These are phyloP conservation scores for Argentina silus DNA, from an alignment of 2,797 vertebrate genomes.

Conservation along the genomic window DNA sequence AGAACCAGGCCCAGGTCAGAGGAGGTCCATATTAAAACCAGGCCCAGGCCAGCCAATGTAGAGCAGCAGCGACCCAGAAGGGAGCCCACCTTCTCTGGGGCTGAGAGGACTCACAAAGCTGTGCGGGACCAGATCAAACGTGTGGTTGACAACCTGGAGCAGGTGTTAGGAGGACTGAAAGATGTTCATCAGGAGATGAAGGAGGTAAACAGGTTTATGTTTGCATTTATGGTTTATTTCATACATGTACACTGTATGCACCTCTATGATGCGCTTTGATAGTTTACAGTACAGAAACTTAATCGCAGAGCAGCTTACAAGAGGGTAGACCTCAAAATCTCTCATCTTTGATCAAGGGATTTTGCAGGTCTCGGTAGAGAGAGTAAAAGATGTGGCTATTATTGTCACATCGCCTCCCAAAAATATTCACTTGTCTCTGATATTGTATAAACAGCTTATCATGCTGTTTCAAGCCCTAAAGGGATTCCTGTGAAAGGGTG, in stretches of 20 bases:
- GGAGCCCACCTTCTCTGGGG: slow-evolving; percentile 26
- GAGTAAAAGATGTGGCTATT: neutral
- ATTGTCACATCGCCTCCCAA: neutral
- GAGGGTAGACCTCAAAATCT: no score
- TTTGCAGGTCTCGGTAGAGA: neutral
- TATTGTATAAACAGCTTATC: slow-evolving; percentile 2
- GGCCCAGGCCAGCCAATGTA: slow-evolving; percentile 26
- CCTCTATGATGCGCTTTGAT: no score
- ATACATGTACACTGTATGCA: no score
- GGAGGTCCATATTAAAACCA: slow-evolving; percentile 32
- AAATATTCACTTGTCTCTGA: neutral
- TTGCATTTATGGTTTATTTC: no score
- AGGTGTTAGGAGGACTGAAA: slow-evolving; percentile 76
- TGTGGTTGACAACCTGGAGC: slow-evolving; percentile 79
- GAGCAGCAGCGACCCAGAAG: slow-evolving; percentile 3
- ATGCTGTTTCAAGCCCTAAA: neutral
- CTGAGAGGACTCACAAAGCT: slow-evolving; percentile 56
- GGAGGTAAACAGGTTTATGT: slow-evolving; percentile 69
- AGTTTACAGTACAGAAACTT: no score
- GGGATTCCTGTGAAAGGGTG: neutral
- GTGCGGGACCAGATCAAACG: slow-evolving; percentile 79
- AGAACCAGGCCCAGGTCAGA: slow-evolving; percentile 15
- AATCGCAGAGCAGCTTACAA: no score
- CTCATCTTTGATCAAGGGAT: slow-evolving; percentile 11
- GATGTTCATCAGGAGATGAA: slow-evolving; percentile 83